Conservation (phyloP, 2,797 vertebrate species). For the Petrocephalus sullivani region DNA sequence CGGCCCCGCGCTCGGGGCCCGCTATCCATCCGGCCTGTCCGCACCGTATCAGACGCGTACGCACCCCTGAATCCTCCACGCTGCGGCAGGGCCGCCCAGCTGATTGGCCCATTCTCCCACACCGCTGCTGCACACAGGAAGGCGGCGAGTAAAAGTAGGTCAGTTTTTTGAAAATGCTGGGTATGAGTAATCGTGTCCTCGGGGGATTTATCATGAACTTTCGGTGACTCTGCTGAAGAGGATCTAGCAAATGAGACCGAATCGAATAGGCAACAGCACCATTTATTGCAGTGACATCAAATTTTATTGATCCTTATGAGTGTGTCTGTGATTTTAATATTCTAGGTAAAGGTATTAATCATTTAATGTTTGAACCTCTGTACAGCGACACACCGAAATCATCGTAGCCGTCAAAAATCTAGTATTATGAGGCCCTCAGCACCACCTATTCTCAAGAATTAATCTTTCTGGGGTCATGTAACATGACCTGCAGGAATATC, state of each 20-base stretch:
- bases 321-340: neutral
- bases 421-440: neutral
- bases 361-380: neutral
- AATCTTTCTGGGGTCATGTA: neutral
- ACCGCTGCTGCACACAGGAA: slow-evolving; percentile 12
- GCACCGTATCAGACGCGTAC: slow-evolving; percentile 38
- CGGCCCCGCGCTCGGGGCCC: neutral
- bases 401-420: neutral
- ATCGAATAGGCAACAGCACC: slow-evolving; percentile 22
- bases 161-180: slow-evolving; percentile 49
- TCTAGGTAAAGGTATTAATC: slow-evolving; percentile 10
- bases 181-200: slow-evolving; percentile 48
- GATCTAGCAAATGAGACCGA: slow-evolving; percentile 20
- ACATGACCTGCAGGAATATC: neutral
- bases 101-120: slow-evolving; percentile 19
- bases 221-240: slow-evolving; percentile 49
- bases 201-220: slow-evolving; percentile 58
- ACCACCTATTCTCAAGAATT: neutral
- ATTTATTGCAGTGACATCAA: slow-evolving; percentile 15
- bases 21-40: neutral
- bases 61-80: neutral
- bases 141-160: slow-evolving; percentile 52
- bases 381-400: neutral
- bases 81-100: slow-evolving; percentile 14
- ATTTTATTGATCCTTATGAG: neutral